A percentile compares a stretch with the other conserved stretches of the same genome.
phyloP scores from a whole-genome alignment of 2,888 invertebrate genomes.

The Drosophila anomelani region DNA sequence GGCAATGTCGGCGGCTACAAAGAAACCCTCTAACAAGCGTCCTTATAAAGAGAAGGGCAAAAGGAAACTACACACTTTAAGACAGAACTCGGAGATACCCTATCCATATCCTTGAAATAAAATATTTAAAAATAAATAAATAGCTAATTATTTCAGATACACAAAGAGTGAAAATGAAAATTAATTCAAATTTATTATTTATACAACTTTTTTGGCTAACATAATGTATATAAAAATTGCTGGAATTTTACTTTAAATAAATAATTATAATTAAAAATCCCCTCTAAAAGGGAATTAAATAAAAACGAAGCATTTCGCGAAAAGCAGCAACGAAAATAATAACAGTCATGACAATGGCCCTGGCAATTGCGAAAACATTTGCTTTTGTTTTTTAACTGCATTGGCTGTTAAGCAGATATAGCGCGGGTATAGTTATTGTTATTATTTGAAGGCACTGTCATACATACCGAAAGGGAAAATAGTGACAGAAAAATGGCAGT shows the following conservation, averaged over 20 bases:
- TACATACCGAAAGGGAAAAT: conserved; percentile 10
- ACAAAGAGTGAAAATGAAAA: too few relatives aligned
- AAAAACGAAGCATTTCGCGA: neutral
- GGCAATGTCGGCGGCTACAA: conserved; percentile 52
- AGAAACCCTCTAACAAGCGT: conserved; percentile 18
- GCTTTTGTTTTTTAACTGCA: conserved; percentile 72
- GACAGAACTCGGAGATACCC: neutral
- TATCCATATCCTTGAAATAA: conserved; percentile 11
- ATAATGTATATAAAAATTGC: too few relatives aligned
- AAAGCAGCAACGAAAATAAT: conserved; percentile 44
- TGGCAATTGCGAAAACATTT: conserved; percentile 74
- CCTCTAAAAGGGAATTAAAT: neutral
- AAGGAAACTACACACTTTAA: neutral
- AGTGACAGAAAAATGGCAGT: conserved; percentile 10
- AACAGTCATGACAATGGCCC: conserved; percentile 48
- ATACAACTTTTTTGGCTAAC: too few relatives aligned
- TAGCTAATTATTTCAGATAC: too few relatives aligned
- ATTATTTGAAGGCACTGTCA: conserved; percentile 64
- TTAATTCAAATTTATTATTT: too few relatives aligned
- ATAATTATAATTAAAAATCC: neutral
- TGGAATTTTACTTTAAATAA: too few relatives aligned
- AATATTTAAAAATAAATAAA: too few relatives aligned
- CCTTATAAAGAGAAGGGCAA: neutral
- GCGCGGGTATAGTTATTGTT: conserved; percentile 68
- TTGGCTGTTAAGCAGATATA: conserved; percentile 78